These are phyloP conservation scores for Leptopterna dolabrata DNA, from an alignment of 2,888 invertebrate species.

Conservation along the genomic window DNA sequence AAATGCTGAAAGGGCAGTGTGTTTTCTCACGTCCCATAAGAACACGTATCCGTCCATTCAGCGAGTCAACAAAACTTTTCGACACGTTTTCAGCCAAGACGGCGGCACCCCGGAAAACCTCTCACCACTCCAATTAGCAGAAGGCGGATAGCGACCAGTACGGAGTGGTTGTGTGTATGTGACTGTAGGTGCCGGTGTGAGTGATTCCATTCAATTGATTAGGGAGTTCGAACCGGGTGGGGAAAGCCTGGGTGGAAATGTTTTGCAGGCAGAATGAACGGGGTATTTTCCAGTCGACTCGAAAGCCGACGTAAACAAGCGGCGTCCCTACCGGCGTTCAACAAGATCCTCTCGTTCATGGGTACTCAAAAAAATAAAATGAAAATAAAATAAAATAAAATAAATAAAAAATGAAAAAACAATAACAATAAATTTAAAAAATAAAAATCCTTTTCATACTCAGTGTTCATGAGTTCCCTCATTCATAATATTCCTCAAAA, in stretches of 20 bases:
- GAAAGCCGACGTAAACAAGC: neutral
- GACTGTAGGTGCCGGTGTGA: neutral
- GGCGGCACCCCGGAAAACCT: neutral
- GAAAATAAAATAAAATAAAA: no score
- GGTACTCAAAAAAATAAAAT: no score
- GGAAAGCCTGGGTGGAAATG: neutral
- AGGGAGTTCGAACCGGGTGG: neutral
- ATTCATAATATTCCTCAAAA: no score
- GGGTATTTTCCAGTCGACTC: neutral
- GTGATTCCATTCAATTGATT: neutral
- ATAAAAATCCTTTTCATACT: no score
- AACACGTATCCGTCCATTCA: neutral
- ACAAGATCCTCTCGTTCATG: neutral
- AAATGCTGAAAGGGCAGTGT: no score
- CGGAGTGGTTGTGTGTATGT: neutral
- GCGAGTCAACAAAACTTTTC: neutral
- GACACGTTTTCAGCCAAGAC: neutral
- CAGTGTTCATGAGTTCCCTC: no score
- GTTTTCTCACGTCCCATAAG: no score
- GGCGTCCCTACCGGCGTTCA: neutral
- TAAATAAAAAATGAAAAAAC: no score
- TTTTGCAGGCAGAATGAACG: neutral
- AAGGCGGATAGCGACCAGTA: neutral
- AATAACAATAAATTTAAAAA: no score
- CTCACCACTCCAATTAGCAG: neutral